These are phyloP conservation scores for Microcebus tavaratra DNA, from an alignment of 2,113 vertebrate species.

Conservation along the genomic window DNA sequence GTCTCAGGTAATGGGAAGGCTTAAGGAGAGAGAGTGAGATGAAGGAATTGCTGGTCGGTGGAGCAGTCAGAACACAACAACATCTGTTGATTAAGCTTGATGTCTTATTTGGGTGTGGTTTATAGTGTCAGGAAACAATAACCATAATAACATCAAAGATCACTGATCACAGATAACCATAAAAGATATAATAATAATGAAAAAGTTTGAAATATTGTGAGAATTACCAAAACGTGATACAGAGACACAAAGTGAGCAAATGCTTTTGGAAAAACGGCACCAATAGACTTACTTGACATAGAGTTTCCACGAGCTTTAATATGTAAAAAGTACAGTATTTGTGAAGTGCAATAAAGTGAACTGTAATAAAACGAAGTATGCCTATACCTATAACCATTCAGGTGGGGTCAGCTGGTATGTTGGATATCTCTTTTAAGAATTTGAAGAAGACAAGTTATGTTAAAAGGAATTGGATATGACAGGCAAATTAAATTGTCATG, in stretches of 20 bases:
- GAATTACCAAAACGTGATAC: not conserved
- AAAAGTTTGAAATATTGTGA: not conserved
- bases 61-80: not conserved
- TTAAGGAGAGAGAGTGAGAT: not conserved
- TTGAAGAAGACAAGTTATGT: not conserved
- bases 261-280: not conserved
- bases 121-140: not conserved
- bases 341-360: not conserved
- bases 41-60: not conserved
- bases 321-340: not conserved
- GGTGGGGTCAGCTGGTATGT: not conserved
- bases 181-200: not conserved
- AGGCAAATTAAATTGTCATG: not conserved
- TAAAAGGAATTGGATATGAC: not conserved
- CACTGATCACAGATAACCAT: not conserved
- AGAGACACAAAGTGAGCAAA: not conserved
- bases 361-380: not conserved
- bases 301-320: not conserved
- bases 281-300: not conserved
- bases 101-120: not conserved
- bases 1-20: not conserved
- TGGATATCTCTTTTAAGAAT: not conserved
- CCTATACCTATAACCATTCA: not conserved
- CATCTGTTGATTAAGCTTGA: not conserved
- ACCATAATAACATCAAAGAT: not conserved